Evolutionary conservation across 2,113 vertebrate species (phyloP).

Genomic region (Butorides virescens): DNA sequence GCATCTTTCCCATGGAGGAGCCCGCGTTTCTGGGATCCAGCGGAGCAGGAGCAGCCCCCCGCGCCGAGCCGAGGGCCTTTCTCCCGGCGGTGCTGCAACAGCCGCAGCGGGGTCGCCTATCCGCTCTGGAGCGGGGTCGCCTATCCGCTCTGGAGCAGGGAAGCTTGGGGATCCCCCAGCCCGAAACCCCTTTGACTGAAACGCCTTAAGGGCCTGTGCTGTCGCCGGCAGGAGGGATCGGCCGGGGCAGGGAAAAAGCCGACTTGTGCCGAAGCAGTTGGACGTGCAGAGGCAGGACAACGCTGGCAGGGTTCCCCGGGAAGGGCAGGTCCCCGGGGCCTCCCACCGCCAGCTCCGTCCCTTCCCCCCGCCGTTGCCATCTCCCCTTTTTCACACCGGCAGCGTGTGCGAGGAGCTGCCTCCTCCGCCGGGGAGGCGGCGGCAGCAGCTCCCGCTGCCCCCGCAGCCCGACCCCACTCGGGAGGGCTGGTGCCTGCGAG

Average conservation of each 20-base stretch:
- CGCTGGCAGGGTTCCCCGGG: not conserved
- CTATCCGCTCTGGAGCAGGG: not conserved
- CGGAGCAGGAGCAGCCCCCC: not conserved
- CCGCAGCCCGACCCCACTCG: not conserved
- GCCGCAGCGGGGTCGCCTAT: not conserved
- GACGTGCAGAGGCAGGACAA: constrained; percentile 44
- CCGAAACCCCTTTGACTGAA: not conserved
- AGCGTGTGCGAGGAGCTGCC: not conserved
- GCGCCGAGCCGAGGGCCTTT: not conserved
- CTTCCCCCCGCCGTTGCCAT: not conserved
- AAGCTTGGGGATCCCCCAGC: not conserved
- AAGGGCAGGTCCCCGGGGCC: constrained; percentile 34
- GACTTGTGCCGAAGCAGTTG: not conserved
- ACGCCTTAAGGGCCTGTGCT: not conserved
- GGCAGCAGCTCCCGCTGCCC: not conserved
- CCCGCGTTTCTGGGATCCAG: not conserved
- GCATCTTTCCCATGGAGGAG: not conserved
- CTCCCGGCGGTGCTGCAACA: not conserved
- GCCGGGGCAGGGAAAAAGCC: not conserved
- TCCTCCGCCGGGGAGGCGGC: not conserved
- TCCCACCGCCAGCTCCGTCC: not conserved
- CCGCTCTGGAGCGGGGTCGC: not conserved
- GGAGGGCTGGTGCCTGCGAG: not conserved
- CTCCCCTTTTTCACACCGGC: not conserved
- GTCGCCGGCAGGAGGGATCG: not conserved